Evolutionary conservation across 2,797 vertebrate species (phyloP).

Genomic region (Acrossocheilus wenchowensis): DNA sequence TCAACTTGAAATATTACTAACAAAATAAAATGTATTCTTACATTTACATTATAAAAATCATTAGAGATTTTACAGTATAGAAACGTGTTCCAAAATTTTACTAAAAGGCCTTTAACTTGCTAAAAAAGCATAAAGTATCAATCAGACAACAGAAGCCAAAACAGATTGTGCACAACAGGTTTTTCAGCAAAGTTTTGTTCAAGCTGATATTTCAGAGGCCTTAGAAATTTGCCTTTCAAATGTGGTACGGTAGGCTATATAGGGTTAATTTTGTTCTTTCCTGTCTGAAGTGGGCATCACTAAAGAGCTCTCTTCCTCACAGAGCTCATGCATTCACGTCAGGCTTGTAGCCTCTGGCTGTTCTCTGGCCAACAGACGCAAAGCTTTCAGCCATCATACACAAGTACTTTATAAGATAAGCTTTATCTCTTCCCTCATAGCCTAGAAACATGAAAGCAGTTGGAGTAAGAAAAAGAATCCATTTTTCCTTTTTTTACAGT

Average conservation of each 20-base stretch:
- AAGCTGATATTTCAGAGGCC: background rate
- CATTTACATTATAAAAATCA: background rate
- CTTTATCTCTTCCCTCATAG: background rate
- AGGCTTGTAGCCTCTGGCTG: background rate
- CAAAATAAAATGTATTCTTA: background rate
- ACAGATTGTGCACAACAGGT: background rate
- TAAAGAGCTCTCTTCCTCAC: background rate
- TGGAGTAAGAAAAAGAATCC: background rate
- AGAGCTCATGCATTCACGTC: slow-evolving; percentile 2
- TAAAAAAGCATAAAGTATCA: background rate
- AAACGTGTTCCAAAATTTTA: no score
- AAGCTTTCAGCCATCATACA: slow-evolving; percentile 27
- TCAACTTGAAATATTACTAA: background rate
- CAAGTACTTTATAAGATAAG: slow-evolving; percentile 15
- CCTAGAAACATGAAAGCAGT: background rate
- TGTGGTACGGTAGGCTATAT: background rate
- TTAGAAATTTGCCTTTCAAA: background rate
- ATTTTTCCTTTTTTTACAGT: background rate
- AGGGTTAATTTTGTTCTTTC: background rate
- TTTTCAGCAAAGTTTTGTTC: background rate
- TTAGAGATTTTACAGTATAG: background rate
- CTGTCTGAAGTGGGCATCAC: slow-evolving; percentile 4
- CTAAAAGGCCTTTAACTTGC: background rate
- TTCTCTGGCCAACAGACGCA: slow-evolving; percentile 30
- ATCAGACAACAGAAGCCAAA: background rate